These are phyloP conservation scores for Sarcophaga caerulescens DNA, from an alignment of 2,888 invertebrate genomes.

Conservation along the genomic window DNA sequence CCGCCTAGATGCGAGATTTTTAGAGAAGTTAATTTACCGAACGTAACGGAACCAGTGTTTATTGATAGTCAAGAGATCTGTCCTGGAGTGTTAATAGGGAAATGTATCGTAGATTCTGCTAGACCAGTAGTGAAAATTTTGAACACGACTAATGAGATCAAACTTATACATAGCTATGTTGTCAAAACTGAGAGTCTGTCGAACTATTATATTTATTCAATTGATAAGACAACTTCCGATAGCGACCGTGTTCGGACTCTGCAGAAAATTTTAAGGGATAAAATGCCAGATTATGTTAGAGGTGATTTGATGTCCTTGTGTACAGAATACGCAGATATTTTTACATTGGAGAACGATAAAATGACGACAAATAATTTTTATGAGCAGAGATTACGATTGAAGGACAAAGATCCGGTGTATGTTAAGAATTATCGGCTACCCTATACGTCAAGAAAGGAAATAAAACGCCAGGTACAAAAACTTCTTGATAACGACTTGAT, in stretches of 20 bases:
- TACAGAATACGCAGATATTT: constrained; percentile 11
- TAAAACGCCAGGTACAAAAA: background rate
- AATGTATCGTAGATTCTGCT: background rate
- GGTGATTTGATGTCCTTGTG: constrained; percentile 6
- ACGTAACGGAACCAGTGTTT: constrained; percentile 21
- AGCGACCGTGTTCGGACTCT: background rate
- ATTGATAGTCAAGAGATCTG: constrained; percentile 3
- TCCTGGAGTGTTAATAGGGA: constrained; percentile 6
- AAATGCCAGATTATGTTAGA: constrained; percentile 3
- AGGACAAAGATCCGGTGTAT: constrained; percentile 14
- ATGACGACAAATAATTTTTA: constrained; percentile 18
- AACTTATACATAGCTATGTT: background rate
- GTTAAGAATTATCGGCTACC: constrained; percentile 34
- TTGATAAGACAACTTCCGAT: background rate
- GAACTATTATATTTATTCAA: constrained; percentile 8
- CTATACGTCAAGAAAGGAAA: constrained; percentile 8
- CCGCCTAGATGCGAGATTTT: constrained; percentile 24
- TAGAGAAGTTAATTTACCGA: background rate
- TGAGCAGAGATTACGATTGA: background rate
- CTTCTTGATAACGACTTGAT: background rate
- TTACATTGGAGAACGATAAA: constrained; percentile 18
- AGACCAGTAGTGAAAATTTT: background rate
- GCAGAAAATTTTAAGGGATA: constrained; percentile 6
- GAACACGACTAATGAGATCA: constrained; percentile 13
- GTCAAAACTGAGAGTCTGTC: constrained; percentile 5